Conservation (phyloP, 1,140 invertebrate genomes). For the Mizuhopecten yessoensis region DNA sequence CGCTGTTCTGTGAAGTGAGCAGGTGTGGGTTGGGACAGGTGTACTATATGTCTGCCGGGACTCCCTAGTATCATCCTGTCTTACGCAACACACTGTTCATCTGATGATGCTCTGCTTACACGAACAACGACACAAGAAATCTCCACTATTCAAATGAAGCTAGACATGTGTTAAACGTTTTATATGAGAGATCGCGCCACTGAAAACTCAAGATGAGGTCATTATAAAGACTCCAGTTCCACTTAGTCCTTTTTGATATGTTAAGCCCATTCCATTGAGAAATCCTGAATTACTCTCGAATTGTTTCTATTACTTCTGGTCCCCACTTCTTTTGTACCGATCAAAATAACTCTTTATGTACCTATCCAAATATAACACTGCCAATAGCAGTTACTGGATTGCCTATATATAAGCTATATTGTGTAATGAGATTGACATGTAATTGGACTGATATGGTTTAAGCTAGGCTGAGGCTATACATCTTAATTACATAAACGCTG, state of each 20-base stretch:
- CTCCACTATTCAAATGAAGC: not conserved
- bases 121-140: not conserved
- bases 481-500: no score
- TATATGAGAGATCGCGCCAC: not conserved
- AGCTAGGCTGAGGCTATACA: no score
- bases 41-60: not conserved
- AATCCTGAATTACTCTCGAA: not conserved
- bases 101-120: not conserved
- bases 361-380: not conserved
- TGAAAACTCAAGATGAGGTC: not conserved
- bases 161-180: not conserved
- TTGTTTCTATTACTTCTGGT: not conserved
- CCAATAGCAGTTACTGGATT: not conserved
- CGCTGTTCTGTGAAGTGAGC: not conserved
- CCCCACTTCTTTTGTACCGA: no score
- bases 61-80: not conserved
- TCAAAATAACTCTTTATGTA: no score
- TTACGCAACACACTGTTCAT: not conserved
- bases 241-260: not conserved
- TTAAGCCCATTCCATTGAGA: not conserved
- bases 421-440: not conserved
- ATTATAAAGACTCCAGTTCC: constrained; percentile 16
- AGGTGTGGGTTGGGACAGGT: not conserved
- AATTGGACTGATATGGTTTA: no score
- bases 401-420: not conserved